These are phyloP conservation scores for Idaea biselata DNA, from an alignment of 2,888 invertebrate species.

Conservation along the genomic window DNA sequence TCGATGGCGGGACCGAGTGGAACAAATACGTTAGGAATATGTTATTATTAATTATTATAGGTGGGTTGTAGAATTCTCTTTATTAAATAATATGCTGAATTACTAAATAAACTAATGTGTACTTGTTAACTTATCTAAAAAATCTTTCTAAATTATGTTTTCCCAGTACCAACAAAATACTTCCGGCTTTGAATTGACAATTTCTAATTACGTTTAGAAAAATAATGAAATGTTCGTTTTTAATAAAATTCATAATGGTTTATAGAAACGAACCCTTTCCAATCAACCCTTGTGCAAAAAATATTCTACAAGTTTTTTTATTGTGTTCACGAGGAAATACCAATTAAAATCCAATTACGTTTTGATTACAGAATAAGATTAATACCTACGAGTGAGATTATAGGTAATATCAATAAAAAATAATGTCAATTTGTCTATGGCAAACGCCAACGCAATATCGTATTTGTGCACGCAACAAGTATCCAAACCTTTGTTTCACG, in stretches of 20 bases:
- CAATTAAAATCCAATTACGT: background rate
- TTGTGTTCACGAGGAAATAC: background rate
- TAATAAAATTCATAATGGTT: background rate
- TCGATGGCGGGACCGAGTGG: too few species aligned
- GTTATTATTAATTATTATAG: too few species aligned
- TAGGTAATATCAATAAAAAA: background rate
- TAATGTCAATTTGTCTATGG: background rate
- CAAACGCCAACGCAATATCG: background rate
- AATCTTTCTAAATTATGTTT: background rate
- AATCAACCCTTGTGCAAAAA: background rate
- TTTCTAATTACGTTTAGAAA: background rate
- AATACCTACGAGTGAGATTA: background rate
- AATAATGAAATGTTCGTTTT: background rate
- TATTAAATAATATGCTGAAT: too few species aligned
- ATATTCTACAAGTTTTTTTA: background rate
- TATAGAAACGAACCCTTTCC: background rate
- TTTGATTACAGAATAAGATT: background rate
- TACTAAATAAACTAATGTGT: background rate
- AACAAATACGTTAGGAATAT: too few species aligned
- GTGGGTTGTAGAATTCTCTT: too few species aligned
- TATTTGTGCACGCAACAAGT: background rate
- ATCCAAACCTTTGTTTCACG: background rate
- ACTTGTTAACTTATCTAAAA: background rate
- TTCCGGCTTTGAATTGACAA: background rate
- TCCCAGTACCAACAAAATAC: background rate